Percentiles rank a stretch among this genome's conserved stretches.
Conservation (phyloP, 2,797 vertebrate genomes). For the Phalanger gymnotis region DNA sequence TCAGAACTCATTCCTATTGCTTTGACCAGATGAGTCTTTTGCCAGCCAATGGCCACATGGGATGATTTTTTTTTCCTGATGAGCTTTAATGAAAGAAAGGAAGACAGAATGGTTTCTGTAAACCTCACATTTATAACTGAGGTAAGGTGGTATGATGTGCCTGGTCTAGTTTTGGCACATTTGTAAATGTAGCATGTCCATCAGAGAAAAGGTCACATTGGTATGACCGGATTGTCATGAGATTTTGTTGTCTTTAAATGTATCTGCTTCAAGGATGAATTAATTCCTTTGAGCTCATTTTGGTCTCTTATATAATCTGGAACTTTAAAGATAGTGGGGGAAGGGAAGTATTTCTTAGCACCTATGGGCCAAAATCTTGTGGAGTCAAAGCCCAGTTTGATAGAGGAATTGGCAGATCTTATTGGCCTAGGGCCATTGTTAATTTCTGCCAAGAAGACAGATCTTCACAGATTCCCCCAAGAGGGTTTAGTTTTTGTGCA, state of each 20-base stretch:
- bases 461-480: not conserved
- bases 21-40: not conserved
- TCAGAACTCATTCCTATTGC: not conserved
- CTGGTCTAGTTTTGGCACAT: not conserved
- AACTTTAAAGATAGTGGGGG: not conserved
- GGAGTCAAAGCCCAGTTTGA: conserved; percentile 1
- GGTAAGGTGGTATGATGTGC: not conserved
- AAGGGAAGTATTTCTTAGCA: not conserved
- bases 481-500: not conserved
- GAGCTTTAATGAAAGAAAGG: not conserved
- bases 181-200: not conserved
- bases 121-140: not conserved
- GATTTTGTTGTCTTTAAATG: not conserved
- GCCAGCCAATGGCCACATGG: not conserved
- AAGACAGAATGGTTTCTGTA: not conserved
- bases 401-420: not conserved
- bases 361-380: conserved; percentile 21
- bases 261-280: not conserved
- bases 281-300: not conserved
- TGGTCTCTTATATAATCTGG: not conserved
- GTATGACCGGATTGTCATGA: not conserved
- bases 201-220: not conserved
- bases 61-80: not conserved
- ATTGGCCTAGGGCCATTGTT: not conserved
- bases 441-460: conserved; percentile 1